These are phyloP conservation scores for Autographa pulchrina DNA, from an alignment of 2,888 invertebrate genomes.

Conservation along the genomic window DNA sequence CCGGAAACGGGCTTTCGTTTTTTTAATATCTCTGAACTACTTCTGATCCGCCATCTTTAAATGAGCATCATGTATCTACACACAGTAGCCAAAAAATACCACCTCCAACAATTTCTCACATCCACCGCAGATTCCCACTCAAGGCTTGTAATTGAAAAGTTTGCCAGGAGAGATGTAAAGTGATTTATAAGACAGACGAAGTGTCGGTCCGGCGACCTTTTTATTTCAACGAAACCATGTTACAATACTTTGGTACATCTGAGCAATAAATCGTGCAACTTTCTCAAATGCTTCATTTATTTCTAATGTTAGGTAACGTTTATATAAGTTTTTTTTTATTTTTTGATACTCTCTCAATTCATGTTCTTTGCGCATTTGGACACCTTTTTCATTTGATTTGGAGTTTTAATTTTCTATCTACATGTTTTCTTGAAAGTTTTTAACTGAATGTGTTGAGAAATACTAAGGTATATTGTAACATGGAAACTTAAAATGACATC, in stretches of 20 bases:
- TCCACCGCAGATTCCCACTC: slow-evolving; percentile 67
- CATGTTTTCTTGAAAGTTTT: too few species aligned
- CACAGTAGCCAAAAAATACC: slow-evolving; percentile 43
- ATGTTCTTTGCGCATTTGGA: too few species aligned
- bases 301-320: not conserved
- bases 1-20: too few species aligned
- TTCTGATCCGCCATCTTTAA: not conserved
- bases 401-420: too few species aligned
- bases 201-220: slow-evolving; percentile 79
- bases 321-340: too few species aligned
- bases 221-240: slow-evolving; percentile 69
- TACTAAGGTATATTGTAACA: too few species aligned
- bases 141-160: slow-evolving; percentile 87
- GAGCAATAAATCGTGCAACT: slow-evolving; percentile 29
- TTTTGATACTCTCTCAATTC: too few species aligned
- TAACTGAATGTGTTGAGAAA: too few species aligned
- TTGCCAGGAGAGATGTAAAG: slow-evolving; percentile 85
- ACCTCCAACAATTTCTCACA: slow-evolving; percentile 50
- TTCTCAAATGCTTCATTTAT: slow-evolving; percentile 28
- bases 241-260: slow-evolving; percentile 43
- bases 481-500: too few species aligned
- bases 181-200: slow-evolving; percentile 86
- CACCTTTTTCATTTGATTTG: too few species aligned
- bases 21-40: too few species aligned
- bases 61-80: too few species aligned